Base-by-base conservation (phyloP, 2,888 invertebrate species). In the Metallyticus violacea region DNA sequence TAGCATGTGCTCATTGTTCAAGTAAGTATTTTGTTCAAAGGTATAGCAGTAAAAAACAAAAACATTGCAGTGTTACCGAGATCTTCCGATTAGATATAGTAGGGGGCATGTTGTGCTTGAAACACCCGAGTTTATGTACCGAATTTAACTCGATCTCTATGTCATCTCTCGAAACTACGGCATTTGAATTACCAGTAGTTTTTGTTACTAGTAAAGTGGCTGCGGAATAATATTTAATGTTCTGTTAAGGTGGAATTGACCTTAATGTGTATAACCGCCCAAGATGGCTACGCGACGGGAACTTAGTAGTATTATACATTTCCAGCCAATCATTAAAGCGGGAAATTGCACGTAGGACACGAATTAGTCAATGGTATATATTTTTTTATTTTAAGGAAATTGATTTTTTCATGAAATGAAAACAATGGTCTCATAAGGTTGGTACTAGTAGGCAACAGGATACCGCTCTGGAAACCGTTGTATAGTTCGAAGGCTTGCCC, bases 211-310 rank as follows among this genome's bases (percentile, higher is more conserved):
- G 1, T 25, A 28, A n/a, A 83, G 6, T n/a, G 76, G 28, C 7
- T 40, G 62, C n/a, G 27, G 29, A n/a, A 26, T 27, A 77, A 7
- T 7, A 28, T 4, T 6, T 26, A 7, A 1, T 7, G 28, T 83
- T 77, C 77, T 77, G 25, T 26, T n/a, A 79, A 78, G 78, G 9
- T 27, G 82, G 81, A 86, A 86, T 82, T 83, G 83, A 86, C 82
- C 77, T 87, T 86, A 87, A 88, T 86, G 81, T 78, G 87, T 86
- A 85, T 79, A 85, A 83, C 86, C 86, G 89, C 88, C 89, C 91
- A 91, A 91, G 90, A 91, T 91, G 91, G 91, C 91, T 90, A 90
- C 91, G 90, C 90, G 90, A 89, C 90, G 90, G 89, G 90, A 85
- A 40, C 29, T 82, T 26, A 78, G 83, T 62, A 62, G 40, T 15